Conservation (phyloP, 2,113 vertebrate genomes). For the Galeopterus variegatus region DNA sequence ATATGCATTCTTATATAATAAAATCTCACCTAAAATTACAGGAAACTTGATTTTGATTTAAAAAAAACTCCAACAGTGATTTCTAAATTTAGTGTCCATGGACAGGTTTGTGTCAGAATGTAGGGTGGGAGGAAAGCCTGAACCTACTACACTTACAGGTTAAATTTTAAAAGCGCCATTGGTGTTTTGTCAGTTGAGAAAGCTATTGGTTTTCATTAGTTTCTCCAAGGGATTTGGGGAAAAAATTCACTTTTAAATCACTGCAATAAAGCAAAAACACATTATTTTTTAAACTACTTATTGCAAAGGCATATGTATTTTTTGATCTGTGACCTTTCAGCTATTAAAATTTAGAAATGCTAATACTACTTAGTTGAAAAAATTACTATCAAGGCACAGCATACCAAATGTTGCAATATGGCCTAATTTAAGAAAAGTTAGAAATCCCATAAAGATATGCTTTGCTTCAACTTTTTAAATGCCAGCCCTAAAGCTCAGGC, state of each 20-base stretch:
- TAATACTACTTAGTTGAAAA: not conserved
- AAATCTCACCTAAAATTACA: conserved; percentile 10
- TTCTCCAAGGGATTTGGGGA: not conserved
- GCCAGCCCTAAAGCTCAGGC: not conserved
- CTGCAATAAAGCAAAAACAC: not conserved
- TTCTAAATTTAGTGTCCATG: conserved; percentile 31
- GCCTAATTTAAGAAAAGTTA: not conserved
- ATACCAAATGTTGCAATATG: not conserved
- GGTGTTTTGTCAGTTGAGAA: not conserved
- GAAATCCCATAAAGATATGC: not conserved
- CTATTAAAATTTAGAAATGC: conserved; percentile 38
- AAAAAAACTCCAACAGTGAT: not conserved
- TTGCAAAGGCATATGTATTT: not conserved
- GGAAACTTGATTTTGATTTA: conserved; percentile 6
- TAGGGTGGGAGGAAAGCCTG: not conserved
- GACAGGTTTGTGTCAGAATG: not conserved
- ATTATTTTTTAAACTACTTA: not conserved
- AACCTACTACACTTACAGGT: not conserved
- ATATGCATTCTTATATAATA: not conserved
- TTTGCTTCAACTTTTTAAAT: not conserved
- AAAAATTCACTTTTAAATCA: conserved; percentile 21
- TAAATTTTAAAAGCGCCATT: conserved; percentile 25
- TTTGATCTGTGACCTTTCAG: not conserved
- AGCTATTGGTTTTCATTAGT: not conserved
- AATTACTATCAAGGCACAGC: not conserved